These are phyloP conservation scores for Psittacus erithacus DNA, from an alignment of 2,113 vertebrate genomes.

Conservation along the genomic window DNA sequence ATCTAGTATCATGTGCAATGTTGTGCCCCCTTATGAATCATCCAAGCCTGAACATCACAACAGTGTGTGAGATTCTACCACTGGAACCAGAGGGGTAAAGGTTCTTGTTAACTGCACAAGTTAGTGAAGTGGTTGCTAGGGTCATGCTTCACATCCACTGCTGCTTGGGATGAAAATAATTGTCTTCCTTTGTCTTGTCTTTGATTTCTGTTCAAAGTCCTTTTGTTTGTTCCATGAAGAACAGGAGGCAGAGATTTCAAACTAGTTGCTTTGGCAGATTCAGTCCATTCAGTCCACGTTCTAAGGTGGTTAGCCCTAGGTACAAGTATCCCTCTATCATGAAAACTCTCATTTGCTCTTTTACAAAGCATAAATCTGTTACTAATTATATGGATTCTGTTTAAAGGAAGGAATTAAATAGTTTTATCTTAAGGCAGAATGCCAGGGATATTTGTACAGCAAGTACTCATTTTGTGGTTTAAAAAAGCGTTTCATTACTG, in stretches of 20 bases:
- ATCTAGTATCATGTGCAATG: neutral
- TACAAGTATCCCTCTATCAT: neutral
- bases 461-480: constrained; percentile 4
- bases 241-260: neutral
- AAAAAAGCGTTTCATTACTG: constrained; percentile 6
- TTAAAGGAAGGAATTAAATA: constrained; percentile 27
- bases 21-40: rapidly evolving
- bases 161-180: neutral
- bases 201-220: neutral
- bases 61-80: neutral
- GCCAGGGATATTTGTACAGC: constrained; percentile 13
- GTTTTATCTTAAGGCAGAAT: neutral
- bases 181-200: neutral
- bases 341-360: neutral
- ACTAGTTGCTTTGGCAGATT: neutral
- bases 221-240: neutral
- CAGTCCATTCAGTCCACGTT: neutral
- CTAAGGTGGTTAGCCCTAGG: neutral
- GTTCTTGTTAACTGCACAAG: neutral
- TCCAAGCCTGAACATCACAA: neutral
- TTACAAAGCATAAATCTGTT: constrained; percentile 33
- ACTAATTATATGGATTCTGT: neutral
- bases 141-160: neutral
- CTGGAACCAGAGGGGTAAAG: neutral
- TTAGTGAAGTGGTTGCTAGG: neutral